Base-by-base conservation (phyloP, 2,797 vertebrate species). In the Sebastes glaucus region DNA sequence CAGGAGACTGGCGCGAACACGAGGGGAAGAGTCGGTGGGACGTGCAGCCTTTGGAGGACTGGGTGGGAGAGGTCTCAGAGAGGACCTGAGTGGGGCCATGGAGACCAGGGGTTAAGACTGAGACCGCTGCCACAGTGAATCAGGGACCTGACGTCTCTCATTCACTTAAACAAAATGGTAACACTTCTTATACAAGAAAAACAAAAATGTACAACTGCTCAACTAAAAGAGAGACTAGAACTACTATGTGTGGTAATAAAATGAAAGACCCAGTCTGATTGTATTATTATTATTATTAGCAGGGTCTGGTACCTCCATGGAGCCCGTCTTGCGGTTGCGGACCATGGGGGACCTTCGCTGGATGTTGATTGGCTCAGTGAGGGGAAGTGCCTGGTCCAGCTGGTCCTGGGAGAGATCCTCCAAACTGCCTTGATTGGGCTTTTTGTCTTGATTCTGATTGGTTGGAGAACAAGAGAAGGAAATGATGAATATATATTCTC, bases 11-110 rank as follows among this genome's bases (percentile, higher is more conserved):
- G 71, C 96, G 97, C 10, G 97, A 97, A 59, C 96, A 95, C 5
- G 97, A 97, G 65, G 97, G 97, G 94, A 99, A 97, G 71, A 99
- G 97, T 59, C 98, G 96, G 92, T 98, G 97, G 70, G 97, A 96
- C 1, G 89, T 83, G 91, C 73, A 62, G 65, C 92, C 86, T 82
- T 92, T 94, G 80, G 88, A 70, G 52, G 91, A 69, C 67, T 88
- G 88, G 75, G 71, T 86, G 65, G 91, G 91, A 14, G 97, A 96
- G 30, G 96, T 97, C 89, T 99, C 98, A 27, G 97, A 99, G 16
- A 99, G 97, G 73, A 98, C 97, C 98, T 99, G 95, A 72, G 74
- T 28, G 90, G 85, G 35, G 56, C 61, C 67, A 92, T n/a, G 63
- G 69, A 86, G 52, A 88, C 61, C 38, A 74, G 55, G 59, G 22